phyloP scores from a whole-genome alignment of 2,113 vertebrate genomes.

The Rhinopomastus cyanomelas region DNA sequence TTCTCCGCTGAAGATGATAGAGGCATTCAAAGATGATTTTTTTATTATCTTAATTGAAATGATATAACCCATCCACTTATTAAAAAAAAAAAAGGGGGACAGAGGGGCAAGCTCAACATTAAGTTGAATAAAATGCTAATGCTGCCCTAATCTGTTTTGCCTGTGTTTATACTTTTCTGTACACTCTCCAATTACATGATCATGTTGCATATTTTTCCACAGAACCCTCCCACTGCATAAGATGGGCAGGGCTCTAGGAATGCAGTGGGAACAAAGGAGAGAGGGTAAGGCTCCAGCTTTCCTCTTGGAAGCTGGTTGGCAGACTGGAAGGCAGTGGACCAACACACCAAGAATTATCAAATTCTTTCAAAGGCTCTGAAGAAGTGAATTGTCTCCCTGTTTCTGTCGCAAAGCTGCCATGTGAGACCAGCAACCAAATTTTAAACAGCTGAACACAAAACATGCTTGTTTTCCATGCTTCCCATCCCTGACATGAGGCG shows the following conservation, averaged over 20 bases:
- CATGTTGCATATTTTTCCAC: not conserved
- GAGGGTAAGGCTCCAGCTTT: not conserved
- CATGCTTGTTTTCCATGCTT: not conserved
- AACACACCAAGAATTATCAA: not conserved
- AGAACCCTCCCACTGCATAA: not conserved
- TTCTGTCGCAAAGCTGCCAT: not conserved
- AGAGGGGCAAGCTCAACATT: not conserved
- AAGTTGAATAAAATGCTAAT: not conserved
- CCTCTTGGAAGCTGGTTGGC: not conserved
- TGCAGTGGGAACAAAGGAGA: not conserved
- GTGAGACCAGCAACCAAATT: not conserved
- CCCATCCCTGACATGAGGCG: not conserved
- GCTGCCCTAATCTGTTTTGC: not conserved
- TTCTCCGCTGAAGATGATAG: not conserved
- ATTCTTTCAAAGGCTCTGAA: not conserved
- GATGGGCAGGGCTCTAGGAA: not conserved
- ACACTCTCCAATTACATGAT: not conserved
- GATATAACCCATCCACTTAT: not conserved
- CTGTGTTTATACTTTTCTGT: not conserved
- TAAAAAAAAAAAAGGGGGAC: not conserved
- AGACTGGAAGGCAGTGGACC: not conserved
- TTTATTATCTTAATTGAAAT: not conserved
- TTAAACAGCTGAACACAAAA: not conserved
- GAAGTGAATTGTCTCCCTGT: not conserved
- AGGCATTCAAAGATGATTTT: not conserved